Base-by-base conservation (phyloP, 2,113 vertebrate genomes). In the Lasiurus cinereus region DNA sequence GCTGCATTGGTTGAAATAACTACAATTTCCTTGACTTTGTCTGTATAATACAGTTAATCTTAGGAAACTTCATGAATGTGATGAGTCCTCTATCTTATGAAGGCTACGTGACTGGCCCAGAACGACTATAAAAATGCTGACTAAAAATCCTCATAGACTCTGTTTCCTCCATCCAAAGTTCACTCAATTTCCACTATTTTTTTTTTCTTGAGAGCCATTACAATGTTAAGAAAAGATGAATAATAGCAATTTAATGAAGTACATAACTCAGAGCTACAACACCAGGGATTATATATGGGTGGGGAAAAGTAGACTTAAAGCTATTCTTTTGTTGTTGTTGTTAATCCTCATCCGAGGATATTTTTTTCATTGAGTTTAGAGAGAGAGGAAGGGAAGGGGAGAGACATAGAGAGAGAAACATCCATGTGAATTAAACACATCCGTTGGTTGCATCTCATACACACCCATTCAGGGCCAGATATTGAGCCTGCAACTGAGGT, bases 181-280 rank as follows among this genome's bases (percentile, higher is more conserved):
- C 14, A 76, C 77, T 87, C 92, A 14, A 82, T 43, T 93, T 91
- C 7, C 31, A 93, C 70, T 83, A 8, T n/a, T n/a, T n/a, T n/a
- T 24, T 15, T 78, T 33, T 56, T 70, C 48, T 39, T 72, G 21
- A 76, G 6, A 33, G 3, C 56, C 8, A 59, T 73, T 70, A 89
- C 19, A n/a, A 2, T 86, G 21, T 59, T 67, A 29, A 54, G 9
- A 22, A 72, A 90, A 83, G 14, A 83, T 56, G 36, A 93, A 31
- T 52, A 56, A 66, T 33, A 64, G 27, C 19, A 79, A 48, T 59
- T 72, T 59, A 19, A 33, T 77, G 48, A 87, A 93, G 52, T 72
- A 15, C 31, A 59, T 21, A 62, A 21, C 62, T 50, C 10, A 31
- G 10, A 59, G 39, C 24, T 74, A 36, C 13, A 79, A 67, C 46